phyloP scores from a whole-genome alignment of 2,888 invertebrate species.

The Agrotis ipsilon region DNA sequence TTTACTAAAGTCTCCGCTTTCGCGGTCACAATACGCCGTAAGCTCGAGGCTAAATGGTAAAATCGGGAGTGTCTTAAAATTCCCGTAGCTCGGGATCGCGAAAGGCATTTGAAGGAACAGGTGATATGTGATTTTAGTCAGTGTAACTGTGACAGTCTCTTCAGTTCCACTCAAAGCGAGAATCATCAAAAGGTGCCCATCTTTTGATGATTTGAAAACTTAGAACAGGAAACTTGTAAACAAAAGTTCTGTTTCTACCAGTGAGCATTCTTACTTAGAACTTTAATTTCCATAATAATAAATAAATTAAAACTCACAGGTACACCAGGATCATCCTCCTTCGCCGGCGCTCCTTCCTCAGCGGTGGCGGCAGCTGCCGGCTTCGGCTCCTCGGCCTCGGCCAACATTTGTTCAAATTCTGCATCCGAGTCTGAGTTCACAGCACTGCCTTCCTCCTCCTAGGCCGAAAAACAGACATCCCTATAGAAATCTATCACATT shows the following conservation, averaged over 20 bases:
- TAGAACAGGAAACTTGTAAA: not conserved
- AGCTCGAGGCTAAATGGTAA: no score
- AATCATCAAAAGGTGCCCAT: no score
- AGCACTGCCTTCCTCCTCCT: conserved; percentile 95
- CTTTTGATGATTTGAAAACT: no score
- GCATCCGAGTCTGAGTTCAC: conserved; percentile 98
- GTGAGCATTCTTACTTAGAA: not conserved
- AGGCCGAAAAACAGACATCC: conserved; percentile 25
- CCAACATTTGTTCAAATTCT: conserved; percentile 99
- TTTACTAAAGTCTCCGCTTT: not conserved
- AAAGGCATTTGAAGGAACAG: no score
- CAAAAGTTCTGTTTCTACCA: not conserved
- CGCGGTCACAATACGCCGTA: not conserved
- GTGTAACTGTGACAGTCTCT: no score
- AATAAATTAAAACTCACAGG: conserved; percentile 71
- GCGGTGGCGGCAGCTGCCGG: conserved; percentile 74
- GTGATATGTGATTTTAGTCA: no score
- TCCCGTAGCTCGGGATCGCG: no score
- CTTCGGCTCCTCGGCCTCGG: conserved; percentile 96
- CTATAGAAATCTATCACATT: conserved; percentile 21
- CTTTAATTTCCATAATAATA: not conserved
- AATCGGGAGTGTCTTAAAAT: no score
- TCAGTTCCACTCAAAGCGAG: no score
- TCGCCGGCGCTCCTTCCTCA: conserved; percentile 76
- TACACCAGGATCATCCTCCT: conserved; percentile 81